Percentiles rank a stretch among this genome's conserved stretches.
phyloP scores from a whole-genome alignment of 1,140 invertebrate species.

The Oryctes rhinoceros region DNA sequence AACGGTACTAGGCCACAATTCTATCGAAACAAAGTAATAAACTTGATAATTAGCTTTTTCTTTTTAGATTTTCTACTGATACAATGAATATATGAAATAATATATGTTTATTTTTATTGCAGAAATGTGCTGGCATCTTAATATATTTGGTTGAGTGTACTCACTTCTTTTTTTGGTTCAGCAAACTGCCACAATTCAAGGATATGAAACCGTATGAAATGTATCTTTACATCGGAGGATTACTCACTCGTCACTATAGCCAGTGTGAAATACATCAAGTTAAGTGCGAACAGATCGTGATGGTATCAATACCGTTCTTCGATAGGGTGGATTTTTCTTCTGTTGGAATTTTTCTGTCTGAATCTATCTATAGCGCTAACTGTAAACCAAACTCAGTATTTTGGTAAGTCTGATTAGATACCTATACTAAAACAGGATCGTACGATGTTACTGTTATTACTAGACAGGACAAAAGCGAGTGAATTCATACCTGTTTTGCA shows the following conservation, averaged over 20 bases:
- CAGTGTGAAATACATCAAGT: background rate
- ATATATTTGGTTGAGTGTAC: conserved; percentile 24
- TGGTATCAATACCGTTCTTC: background rate
- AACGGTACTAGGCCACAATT: no score
- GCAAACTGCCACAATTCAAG: background rate
- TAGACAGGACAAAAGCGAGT: no score
- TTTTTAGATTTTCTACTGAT: no score
- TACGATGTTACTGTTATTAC: no score
- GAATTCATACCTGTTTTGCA: no score
- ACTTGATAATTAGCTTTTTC: no score
- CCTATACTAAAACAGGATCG: no score
- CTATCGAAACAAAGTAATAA: no score
- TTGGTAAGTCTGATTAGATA: background rate
- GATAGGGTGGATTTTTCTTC: conserved; percentile 9
- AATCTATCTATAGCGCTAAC: background rate
- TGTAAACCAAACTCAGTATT: conserved; percentile 4
- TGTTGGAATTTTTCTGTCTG: background rate
- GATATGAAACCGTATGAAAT: background rate
- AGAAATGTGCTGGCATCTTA: background rate
- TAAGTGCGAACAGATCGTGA: background rate
- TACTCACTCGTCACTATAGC: background rate
- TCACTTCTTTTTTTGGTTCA: background rate
- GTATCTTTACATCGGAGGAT: conserved; percentile 9
- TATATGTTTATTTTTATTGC: background rate
- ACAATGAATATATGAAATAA: background rate